Conservation (phyloP, 2,113 vertebrate genomes). For the Pteruthius melanotis region DNA sequence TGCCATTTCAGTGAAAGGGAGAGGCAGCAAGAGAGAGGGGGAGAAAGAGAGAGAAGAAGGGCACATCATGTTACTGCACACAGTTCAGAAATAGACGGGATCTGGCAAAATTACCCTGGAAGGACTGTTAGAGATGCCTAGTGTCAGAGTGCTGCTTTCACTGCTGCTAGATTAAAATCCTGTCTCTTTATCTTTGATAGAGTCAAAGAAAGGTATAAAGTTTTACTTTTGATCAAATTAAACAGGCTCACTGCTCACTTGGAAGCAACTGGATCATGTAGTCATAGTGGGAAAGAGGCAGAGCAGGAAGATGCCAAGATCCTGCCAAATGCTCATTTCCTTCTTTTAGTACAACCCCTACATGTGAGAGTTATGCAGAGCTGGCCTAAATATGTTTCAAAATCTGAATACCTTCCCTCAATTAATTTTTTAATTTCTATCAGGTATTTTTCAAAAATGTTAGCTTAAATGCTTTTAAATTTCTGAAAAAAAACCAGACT, state of each 20-base stretch:
- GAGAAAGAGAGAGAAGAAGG: background rate
- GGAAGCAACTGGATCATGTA: background rate
- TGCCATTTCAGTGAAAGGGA: conserved; percentile 42
- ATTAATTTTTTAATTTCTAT: background rate
- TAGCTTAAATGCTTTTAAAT: background rate
- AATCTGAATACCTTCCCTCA: background rate
- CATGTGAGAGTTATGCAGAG: background rate
- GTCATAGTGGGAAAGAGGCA: background rate
- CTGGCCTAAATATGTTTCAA: background rate
- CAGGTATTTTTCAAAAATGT: background rate
- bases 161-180: background rate
- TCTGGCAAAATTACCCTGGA: background rate
- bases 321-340: background rate
- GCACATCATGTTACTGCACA: background rate
- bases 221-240: background rate
- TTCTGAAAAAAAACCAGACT: background rate
- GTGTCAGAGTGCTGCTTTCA: background rate
- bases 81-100: conserved; percentile 13
- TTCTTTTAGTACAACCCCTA: background rate
- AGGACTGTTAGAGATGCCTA: background rate
- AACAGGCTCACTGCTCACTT: background rate
- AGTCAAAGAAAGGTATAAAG: background rate
- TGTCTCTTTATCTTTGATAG: background rate
- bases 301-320: background rate
- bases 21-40: background rate